Conservation (phyloP, 2,113 vertebrate genomes). For the Oncorhynchus mykiss region DNA sequence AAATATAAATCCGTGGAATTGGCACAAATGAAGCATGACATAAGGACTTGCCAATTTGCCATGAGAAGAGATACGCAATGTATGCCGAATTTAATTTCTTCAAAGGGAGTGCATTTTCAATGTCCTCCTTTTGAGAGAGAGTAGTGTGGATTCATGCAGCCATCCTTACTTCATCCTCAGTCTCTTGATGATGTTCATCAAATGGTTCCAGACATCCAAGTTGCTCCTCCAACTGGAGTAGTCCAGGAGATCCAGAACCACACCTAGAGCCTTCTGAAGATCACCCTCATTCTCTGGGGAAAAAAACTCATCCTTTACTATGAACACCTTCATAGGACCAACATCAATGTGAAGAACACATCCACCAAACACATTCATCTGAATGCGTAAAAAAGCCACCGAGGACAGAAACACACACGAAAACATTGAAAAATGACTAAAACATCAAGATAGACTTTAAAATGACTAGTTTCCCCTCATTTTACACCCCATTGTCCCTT, state of each 20-base stretch:
- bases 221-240: conserved; percentile 83
- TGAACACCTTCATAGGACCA: neutral
- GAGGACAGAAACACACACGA: no score
- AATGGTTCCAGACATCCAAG: conserved; percentile 77
- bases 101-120: neutral
- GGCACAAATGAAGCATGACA: no score
- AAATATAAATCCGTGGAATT: neutral
- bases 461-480: no score
- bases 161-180: conserved; percentile 60
- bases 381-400: no score
- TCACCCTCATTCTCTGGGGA: conserved; percentile 70
- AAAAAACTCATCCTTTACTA: conserved; percentile 10
- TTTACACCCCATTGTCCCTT: no score
- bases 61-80: neutral
- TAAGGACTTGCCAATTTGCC: no score
- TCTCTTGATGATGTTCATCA: conserved; percentile 68
- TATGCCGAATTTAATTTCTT: no score
- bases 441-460: no score
- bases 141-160: neutral
- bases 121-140: neutral
- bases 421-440: no score
- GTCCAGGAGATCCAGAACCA: conserved; percentile 83
- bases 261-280: conserved; percentile 67
- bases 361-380: neutral
- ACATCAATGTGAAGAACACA: neutral